phyloP scores from a whole-genome alignment of 2,113 vertebrate genomes.

The Hydropotes inermis region DNA sequence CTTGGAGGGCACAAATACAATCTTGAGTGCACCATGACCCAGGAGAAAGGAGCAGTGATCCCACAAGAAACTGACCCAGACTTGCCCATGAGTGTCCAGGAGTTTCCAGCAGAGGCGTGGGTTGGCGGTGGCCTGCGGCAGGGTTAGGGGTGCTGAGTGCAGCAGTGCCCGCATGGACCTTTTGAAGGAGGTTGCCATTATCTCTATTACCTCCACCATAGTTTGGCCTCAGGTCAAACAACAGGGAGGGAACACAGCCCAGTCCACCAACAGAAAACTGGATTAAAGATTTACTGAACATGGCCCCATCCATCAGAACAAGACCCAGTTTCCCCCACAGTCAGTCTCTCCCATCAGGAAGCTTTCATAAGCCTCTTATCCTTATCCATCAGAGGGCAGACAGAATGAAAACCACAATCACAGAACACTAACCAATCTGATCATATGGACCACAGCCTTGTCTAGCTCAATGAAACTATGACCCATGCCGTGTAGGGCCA shows the following conservation, averaged over 20 bases:
- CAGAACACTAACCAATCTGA: not conserved
- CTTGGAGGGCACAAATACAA: not conserved
- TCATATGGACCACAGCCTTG: not conserved
- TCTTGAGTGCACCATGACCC: not conserved
- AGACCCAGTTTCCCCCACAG: not conserved
- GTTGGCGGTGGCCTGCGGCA: accelerated
- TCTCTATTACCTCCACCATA: not conserved
- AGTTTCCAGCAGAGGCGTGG: not conserved
- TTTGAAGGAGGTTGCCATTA: not conserved
- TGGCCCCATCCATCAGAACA: not conserved
- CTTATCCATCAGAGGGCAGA: not conserved
- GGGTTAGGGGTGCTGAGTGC: not conserved
- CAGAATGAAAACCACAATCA: not conserved
- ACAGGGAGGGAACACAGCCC: not conserved
- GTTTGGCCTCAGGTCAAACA: not conserved
- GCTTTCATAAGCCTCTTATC: not conserved
- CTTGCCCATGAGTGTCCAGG: not conserved
- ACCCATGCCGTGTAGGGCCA: not conserved
- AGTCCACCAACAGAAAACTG: not conserved
- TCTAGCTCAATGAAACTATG: not conserved
- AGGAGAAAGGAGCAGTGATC: not conserved
- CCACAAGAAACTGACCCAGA: not conserved
- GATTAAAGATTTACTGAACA: not conserved
- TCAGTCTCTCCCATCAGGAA: not conserved
- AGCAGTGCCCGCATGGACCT: not conserved